Conservation (phyloP, 2,113 vertebrate species). For the Ceyx cyanopectus region DNA sequence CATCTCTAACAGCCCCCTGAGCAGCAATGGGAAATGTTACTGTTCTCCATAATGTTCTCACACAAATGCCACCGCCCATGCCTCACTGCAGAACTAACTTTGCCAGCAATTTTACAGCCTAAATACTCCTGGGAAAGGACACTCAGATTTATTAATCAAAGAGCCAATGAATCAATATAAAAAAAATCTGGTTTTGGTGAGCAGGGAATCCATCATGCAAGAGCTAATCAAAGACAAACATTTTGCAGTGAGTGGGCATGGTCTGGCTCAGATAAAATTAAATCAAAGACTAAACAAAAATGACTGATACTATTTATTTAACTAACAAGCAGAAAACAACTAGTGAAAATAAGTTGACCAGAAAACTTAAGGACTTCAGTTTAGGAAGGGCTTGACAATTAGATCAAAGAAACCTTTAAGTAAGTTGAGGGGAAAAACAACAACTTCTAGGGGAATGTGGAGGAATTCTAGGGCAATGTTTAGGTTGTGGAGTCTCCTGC, state of each 20-base stretch:
- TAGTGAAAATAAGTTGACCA: slow-evolving; percentile 2
- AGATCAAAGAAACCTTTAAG: slow-evolving; percentile 3
- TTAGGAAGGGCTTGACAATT: not conserved
- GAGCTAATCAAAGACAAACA: slow-evolving; percentile 7
- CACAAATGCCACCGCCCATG: not conserved
- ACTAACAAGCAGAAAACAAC: slow-evolving; percentile 5
- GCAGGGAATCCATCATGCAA: not conserved
- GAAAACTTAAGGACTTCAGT: not conserved
- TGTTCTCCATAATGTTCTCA: not conserved
- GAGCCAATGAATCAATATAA: not conserved
- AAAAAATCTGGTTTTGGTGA: slow-evolving; percentile 6
- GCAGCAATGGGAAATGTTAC: not conserved
- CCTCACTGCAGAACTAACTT: not conserved
- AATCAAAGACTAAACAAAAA: slow-evolving; percentile 39
- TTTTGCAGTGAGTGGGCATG: not conserved
- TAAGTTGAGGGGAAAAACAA: not conserved
- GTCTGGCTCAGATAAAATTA: slow-evolving; percentile 10
- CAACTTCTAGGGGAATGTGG: not conserved
- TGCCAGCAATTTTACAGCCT: not conserved
- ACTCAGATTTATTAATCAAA: not conserved
- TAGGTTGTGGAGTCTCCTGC: no score
- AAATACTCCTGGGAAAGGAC: not conserved
- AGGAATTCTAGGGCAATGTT: no score
- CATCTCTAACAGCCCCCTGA: not conserved
- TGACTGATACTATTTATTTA: slow-evolving; percentile 12